Conservation (phyloP, 2,888 invertebrate genomes). For the Conus canariensis region DNA sequence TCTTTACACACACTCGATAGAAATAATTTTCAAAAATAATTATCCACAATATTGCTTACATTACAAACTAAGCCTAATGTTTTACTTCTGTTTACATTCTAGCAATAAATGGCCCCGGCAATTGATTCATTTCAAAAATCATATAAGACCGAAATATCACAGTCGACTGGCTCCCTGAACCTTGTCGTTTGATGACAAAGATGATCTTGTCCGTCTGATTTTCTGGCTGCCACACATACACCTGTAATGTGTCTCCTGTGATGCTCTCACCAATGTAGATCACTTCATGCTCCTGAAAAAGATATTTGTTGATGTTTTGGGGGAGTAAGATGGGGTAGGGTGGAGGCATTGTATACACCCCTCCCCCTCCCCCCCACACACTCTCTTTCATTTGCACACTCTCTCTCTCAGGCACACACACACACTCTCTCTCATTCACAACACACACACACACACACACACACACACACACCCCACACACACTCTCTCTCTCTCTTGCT, state of each 20-base stretch:
- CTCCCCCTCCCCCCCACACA: too few species aligned
- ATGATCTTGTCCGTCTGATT: background rate
- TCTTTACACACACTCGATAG: background rate
- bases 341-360: too few species aligned
- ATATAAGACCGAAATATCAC: background rate
- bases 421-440: too few species aligned
- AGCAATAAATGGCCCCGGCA: background rate
- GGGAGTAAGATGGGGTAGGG: too few species aligned
- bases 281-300: background rate
- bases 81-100: background rate
- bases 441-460: too few species aligned
- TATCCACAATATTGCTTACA: background rate
- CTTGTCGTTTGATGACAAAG: background rate
- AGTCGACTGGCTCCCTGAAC: background rate
- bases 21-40: background rate
- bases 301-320: too few species aligned
- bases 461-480: too few species aligned
- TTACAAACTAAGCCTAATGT: background rate
- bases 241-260: too few species aligned
- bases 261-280: background rate
- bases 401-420: too few species aligned
- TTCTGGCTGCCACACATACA: background rate
- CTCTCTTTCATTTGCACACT: too few species aligned
- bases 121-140: background rate
- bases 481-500: too few species aligned